Percentiles rank a stretch among this genome's conserved stretches.
Conservation (phyloP, 2,888 invertebrate species). For the Microdon myrmicae region DNA sequence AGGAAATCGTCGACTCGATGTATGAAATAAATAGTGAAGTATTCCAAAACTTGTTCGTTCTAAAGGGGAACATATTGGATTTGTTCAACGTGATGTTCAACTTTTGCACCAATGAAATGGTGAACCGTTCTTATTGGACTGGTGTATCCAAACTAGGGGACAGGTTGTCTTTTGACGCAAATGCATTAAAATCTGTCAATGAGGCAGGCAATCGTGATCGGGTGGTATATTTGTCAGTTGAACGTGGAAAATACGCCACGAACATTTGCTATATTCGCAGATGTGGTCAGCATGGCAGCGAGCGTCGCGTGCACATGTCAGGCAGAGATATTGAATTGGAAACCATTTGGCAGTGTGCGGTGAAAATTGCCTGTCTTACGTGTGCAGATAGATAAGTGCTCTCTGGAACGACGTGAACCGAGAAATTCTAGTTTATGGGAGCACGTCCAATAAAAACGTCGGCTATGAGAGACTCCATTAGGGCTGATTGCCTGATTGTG, state of each 20-base stretch:
- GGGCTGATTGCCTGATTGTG: too few species aligned
- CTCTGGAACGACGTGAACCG: constrained; percentile 1
- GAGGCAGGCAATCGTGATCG: constrained; percentile 21
- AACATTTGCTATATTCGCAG: constrained; percentile 45
- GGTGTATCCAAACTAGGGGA: too few species aligned
- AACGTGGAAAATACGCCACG: constrained; percentile 41
- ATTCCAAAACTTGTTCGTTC: too few species aligned
- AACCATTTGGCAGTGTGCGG: background rate
- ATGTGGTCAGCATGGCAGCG: constrained; percentile 35
- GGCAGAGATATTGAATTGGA: too few species aligned
- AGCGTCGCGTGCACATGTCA: too few species aligned
- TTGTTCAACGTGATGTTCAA: too few species aligned
- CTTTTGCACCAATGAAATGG: constrained; percentile 16
- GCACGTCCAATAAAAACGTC: constrained; percentile 1
- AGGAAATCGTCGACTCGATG: too few species aligned
- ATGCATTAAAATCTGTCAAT: constrained; percentile 41
- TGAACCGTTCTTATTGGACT: constrained; percentile 18
- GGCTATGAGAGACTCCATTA: too few species aligned
- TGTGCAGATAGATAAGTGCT: too few species aligned
- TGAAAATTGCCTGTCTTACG: too few species aligned
- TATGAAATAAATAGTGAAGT: too few species aligned
- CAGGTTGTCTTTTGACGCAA: constrained; percentile 21
- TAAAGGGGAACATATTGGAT: too few species aligned
- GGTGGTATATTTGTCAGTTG: constrained; percentile 33
- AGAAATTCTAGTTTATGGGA: constrained; percentile 10